A percentile compares a stretch with the other conserved stretches of the same genome.
phyloP scores from a whole-genome alignment of 2,888 invertebrate species.

The Dynastes hyllus region DNA sequence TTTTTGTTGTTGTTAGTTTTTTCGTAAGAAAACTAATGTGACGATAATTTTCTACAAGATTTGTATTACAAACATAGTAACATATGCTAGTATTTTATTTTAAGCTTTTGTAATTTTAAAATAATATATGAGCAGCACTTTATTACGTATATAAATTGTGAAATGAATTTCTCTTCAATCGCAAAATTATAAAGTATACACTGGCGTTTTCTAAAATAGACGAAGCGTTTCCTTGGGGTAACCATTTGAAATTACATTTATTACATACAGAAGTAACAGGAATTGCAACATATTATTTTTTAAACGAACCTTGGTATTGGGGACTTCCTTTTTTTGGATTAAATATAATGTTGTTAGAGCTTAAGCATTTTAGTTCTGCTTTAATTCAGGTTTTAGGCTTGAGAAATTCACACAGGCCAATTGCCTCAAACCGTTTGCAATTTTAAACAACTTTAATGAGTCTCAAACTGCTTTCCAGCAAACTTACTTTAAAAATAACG shows the following conservation, averaged over 20 bases:
- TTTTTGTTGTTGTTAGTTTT: background rate
- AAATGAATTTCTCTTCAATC: slow-evolving; percentile 25
- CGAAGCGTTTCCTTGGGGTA: slow-evolving; percentile 19
- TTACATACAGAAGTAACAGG: too few relatives aligned
- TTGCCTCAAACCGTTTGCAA: too few relatives aligned
- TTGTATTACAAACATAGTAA: background rate
- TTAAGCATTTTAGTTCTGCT: too few relatives aligned
- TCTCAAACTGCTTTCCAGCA: too few relatives aligned
- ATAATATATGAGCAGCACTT: background rate
- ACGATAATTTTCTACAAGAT: slow-evolving; percentile 12
- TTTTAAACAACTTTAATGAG: too few relatives aligned
- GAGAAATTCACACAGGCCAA: too few relatives aligned
- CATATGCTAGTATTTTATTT: slow-evolving; percentile 10
- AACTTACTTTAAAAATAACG: too few relatives aligned
- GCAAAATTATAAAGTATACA: background rate
- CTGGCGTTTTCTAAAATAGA: slow-evolving; percentile 20
- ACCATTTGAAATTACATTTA: background rate
- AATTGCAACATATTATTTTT: too few relatives aligned
- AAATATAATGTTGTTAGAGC: background rate
- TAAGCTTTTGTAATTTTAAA: slow-evolving; percentile 1
- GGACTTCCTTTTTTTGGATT: background rate
- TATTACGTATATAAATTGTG: background rate
- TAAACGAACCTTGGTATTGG: too few relatives aligned
- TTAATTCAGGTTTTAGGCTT: too few relatives aligned
- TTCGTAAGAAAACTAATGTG: background rate